phyloP scores from a whole-genome alignment of 2,888 invertebrate genomes.

The Spicauda simplicius region DNA sequence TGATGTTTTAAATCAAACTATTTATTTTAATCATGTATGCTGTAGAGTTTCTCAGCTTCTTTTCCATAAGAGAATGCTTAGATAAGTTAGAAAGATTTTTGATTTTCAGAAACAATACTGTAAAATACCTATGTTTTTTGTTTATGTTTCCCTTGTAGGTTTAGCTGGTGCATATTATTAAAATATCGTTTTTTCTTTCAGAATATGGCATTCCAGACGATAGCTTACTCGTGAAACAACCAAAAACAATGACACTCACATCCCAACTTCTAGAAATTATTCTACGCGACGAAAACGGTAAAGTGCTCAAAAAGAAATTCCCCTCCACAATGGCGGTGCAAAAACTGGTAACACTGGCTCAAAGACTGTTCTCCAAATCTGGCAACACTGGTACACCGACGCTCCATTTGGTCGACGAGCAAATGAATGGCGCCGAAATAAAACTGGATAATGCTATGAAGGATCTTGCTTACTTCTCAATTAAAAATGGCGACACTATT shows the following conservation, averaged over 20 bases:
- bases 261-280: constrained; percentile 87
- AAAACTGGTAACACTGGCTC: constrained; percentile 92
- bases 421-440: constrained; percentile 88
- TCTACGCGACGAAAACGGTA: constrained; percentile 81
- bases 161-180: background rate
- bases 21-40: no score
- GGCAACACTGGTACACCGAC: constrained; percentile 67
- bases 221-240: constrained; percentile 85
- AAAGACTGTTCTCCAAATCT: constrained; percentile 87
- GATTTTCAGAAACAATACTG: no score
- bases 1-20: no score
- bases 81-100: no score
- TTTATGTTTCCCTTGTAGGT: no score
- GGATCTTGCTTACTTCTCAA: constrained; percentile 92
- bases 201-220: constrained; percentile 94
- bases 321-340: constrained; percentile 92
- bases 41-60: no score
- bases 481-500: constrained; percentile 93
- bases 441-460: constrained; percentile 92
- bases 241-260: constrained; percentile 86
- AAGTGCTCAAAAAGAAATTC: constrained; percentile 88
- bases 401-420: constrained; percentile 82
- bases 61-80: no score
- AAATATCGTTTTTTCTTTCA: constrained; percentile 59
- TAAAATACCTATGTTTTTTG: no score